Evolutionary conservation across 2,888 invertebrate genomes (phyloP), one percentile per base, ranked within the genome.

Genomic region (Plutella xylostella): DNA sequence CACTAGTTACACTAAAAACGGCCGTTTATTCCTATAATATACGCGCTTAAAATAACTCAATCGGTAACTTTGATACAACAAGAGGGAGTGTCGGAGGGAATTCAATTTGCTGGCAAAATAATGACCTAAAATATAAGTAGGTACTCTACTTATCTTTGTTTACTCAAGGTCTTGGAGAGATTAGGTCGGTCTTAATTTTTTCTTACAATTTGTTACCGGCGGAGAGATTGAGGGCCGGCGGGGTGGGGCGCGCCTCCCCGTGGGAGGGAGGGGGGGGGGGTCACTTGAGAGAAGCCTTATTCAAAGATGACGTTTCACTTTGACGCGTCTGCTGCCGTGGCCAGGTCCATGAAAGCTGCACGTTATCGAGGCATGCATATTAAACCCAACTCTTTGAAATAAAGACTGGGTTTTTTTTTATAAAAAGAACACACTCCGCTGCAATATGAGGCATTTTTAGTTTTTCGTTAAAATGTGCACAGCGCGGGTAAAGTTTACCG

Each of bases 301-400:
- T 38, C 42, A 48, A 45, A 42, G 17, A 38, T 56, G 55, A 55
- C 56, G 60, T 55, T 56, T 57, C 57, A 57, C 62, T 65, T 65
- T 55, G 56, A 55, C 54, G 57, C 56, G 53, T 65, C 58, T 67
- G 61, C 65, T 64, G 65, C 60, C 60, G 56, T 56, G 54, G 53
- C 53, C 52, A 52, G 50, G 53, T 55, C 61, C 60, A 69, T 61
- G 66, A 63, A 43, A 72, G 61, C 63, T 61, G 61, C 53, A 63
- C 61, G 61, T 55, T 63, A 65, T 68, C 64, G 68, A 71, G 69
- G 70, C 60, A 56, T 51, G 61, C 67, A 67, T 68, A 64, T 65
- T 68, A 62, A 67, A 67, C 42, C 58, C 56, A 55, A 56, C 61
- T 54, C 52, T 61, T 64, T 65, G 55, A 52, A 54, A 41, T 30